Evolutionary conservation across 2,797 vertebrate species (phyloP), one percentile per base, ranked within the genome.

Genomic region (Eulemur albifrons): DNA sequence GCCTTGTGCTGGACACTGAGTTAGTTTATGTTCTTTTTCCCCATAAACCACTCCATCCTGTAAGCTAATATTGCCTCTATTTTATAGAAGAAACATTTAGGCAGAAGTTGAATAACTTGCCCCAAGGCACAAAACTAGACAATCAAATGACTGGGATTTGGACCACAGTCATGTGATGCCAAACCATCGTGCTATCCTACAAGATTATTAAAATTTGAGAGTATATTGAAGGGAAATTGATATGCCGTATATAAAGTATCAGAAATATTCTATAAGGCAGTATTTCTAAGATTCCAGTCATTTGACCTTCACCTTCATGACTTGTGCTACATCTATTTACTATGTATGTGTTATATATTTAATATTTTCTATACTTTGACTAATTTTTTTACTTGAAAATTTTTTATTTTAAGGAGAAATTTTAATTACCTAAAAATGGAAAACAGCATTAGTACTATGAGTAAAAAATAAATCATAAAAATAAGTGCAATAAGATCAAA

Each of bases 401-500:
- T 20, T 18, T 69, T 89, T 43, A 70, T 40, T 70, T 94, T 83
- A 23, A 84, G 72, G 88, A 25, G 8, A 92, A 92, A 35, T 0
- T 63, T 69, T 69, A 89, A 82, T 73, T 52, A 48, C 23, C 23
- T 77, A 23, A 30, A 77, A 91, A 72, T 75, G 23, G 9, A 94
- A 94, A 88, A 27, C 30, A 70, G 32, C 1, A 70, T 52, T 59
- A 81, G 15, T 57, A 76, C 2, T 2, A 83, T n/a, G n/a, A 90
- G 50, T 92, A 48, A 89, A 81, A 94, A 84, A 6, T 73, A 72
- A 80, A 91, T 54, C 75, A 0, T 52, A 67, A 81, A 95, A 94
- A 80, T 73, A 72, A 82, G 52, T 23, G 9, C 1, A 57, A 23
- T 40, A 88, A 81, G 25, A 65, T 25, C 57, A 63, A 93, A 88